Evolutionary conservation across 2,888 invertebrate species (phyloP), one percentile per base, ranked within the genome.

Genomic region (Eueremaeus valkanovi): DNA sequence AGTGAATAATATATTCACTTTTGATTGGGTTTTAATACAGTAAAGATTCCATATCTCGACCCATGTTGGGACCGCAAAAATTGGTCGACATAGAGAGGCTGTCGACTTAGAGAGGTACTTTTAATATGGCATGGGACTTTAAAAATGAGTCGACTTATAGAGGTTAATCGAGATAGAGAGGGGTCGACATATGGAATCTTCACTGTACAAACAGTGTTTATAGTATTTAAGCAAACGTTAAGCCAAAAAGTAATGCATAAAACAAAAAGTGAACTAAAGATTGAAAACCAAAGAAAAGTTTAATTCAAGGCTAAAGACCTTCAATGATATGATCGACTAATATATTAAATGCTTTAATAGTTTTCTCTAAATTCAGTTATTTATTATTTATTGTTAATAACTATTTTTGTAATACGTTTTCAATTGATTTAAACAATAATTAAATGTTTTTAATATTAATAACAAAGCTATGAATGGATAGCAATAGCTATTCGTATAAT

Each of bases 291-390:
- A 3, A 55, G 3, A 55, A n/a, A 11, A 13, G 21, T 24, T 21
- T 51, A 18, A 63, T 63, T 63, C 63, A 63, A 63, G 63, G 63
- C 33, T 63, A 63, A 63, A 63, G 63, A 63, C 63, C 63, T 63
- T 63, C 63, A 63, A 63, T n/a, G 9, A 24, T 31, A 31, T 33
- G 24, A 55, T 3, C 2, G 21, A 49, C 40, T 40, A 18, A 11
- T 21, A 58, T n/a, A 58, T 3, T 58, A 3, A 27, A 5, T 58
- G 24, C 16, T n/a, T n/a, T 11, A 27, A 1, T 55, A 55, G 27
- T 33, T 33, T 63, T 63, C 24, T 18, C 13, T n/a, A 3, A 16
- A 33, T 63, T 5, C 6, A 33, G 6, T 31, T 18, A n/a, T 16
- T 5, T 27, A 1, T 1, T 13, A 24, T 27, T 55, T 55, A 8